phyloP scores from a whole-genome alignment of 2,888 invertebrate species.

The Euclidia mi region DNA sequence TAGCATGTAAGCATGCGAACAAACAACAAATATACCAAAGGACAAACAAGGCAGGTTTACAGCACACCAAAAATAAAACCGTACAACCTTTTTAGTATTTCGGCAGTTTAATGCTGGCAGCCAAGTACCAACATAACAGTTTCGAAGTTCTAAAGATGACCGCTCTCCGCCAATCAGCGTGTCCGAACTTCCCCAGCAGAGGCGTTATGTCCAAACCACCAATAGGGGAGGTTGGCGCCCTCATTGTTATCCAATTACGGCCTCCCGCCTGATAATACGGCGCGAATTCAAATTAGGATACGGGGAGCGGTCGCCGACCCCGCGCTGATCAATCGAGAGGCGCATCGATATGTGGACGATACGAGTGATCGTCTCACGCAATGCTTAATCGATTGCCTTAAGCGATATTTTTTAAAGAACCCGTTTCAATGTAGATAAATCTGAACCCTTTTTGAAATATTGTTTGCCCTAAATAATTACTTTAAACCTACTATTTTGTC shows the following conservation, averaged over 20 bases:
- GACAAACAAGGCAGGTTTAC: no score
- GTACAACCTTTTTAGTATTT: constrained; percentile 13
- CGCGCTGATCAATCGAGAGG: constrained; percentile 83
- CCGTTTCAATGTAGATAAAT: constrained; percentile 19
- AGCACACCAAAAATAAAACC: no score
- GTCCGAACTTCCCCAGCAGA: constrained; percentile 59
- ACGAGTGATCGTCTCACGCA: constrained; percentile 54
- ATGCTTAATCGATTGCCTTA: constrained; percentile 54
- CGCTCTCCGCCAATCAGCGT: constrained; percentile 52
- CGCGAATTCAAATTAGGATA: constrained; percentile 89
- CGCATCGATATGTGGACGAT: constrained; percentile 64
- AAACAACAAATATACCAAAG: no score
- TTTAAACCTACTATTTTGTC: no score
- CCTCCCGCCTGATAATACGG: constrained; percentile 88
- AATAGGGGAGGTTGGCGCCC: constrained; percentile 84
- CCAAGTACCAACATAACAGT: constrained; percentile 40
- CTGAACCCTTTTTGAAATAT: no score
- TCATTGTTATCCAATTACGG: constrained; percentile 89
- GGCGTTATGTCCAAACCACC: constrained; percentile 71
- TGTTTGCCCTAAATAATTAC: no score
- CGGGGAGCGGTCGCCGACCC: constrained; percentile 87
- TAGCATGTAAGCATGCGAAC: no score
- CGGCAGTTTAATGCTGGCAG: constrained; percentile 31
- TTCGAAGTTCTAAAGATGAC: constrained; percentile 53
- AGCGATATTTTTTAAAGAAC: constrained; percentile 48